Evolutionary conservation across 2,113 vertebrate species (phyloP), one percentile per base, ranked within the genome.

Genomic region (Cettia cetti): DNA sequence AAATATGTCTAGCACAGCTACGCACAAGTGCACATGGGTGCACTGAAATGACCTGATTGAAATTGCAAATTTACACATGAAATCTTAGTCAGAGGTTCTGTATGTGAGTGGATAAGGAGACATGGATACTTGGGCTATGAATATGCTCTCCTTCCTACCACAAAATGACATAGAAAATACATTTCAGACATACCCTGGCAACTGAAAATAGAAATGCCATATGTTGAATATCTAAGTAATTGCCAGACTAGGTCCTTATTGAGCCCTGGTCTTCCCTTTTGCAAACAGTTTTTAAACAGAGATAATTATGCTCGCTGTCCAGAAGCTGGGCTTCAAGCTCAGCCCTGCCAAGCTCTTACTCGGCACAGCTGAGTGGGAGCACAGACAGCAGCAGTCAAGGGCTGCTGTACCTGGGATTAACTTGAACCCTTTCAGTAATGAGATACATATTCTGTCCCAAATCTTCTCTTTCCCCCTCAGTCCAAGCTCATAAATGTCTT

Each of bases 81-180:
- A 74, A 39, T 79, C 63, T 88, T 85, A 85, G 44, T 82, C 89
- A 94, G 79, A 90, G n/a, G 42, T 54, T 93, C 89, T 85, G 59
- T 76, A 49, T 82, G 70, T 1, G 2, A 91, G 47, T 35, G 52
- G 22, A 63, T 77, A 70, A 87, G n/a, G 57, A 82, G 13, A 39
- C 80, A 52, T 47, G 50, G 77, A 84, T 87, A 65, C 50, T 87
- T 82, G 63, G 74, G 23, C 82, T 94, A 82, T 87, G 87, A 94
- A 82, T 88, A 39, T 31, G 27, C 30, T 66, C 50, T 92, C 59
- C 50, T 79, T 87, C 78, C 54, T 88, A 79, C 93, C 84, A 82
- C 78, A 90, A 87, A 96, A 92, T 66, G 33, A 82, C 66, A 82
- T 7, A 85, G 54, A 94, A 89, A 92, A 79, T 65, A 77, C 78